Percentiles rank a stretch among this genome's conserved stretches.
These are phyloP conservation scores for Myripristis jacobus DNA, from an alignment of 2,797 vertebrate genomes.

Conservation along the genomic window DNA sequence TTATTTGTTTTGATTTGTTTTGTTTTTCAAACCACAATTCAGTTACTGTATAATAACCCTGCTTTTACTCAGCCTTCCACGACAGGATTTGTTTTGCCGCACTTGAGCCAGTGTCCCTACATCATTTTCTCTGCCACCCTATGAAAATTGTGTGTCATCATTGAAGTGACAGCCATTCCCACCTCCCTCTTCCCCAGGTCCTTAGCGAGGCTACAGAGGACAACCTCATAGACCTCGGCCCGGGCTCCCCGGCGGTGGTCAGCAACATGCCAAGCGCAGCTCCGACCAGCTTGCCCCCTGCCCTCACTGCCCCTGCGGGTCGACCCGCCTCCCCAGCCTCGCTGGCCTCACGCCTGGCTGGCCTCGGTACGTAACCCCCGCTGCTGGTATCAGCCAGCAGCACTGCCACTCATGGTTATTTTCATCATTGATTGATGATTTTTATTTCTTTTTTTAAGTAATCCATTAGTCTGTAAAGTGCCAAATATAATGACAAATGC, in stretches of 20 bases:
- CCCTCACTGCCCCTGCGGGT: slow-evolving; percentile 60
- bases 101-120: slow-evolving; percentile 21
- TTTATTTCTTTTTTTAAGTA: too few relatives aligned
- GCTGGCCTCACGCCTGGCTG: slow-evolving; percentile 92
- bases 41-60: slow-evolving; percentile 14
- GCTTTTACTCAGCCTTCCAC: slow-evolving; percentile 24
- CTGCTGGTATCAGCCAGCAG: neutral
- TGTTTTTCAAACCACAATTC: slow-evolving; percentile 7
- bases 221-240: slow-evolving; percentile 97
- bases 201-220: slow-evolving; percentile 95
- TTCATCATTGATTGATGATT: too few relatives aligned
- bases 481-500: too few relatives aligned
- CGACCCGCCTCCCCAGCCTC: slow-evolving; percentile 81
- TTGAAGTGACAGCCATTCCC: neutral
- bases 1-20: too few relatives aligned
- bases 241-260: slow-evolving; percentile 96
- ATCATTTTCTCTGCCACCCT: neutral
- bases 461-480: too few relatives aligned
- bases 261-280: slow-evolving; percentile 90
- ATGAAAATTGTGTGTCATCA: neutral
- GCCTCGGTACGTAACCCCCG: slow-evolving; percentile 87
- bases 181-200: slow-evolving; percentile 82
- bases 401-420: neutral
- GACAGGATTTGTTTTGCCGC: slow-evolving; percentile 37
- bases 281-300: slow-evolving; percentile 74